A percentile compares a stretch with the other conserved stretches of the same genome.
Evolutionary conservation across 1,140 invertebrate genomes (phyloP).

Genomic region (Magallana ariakensis): DNA sequence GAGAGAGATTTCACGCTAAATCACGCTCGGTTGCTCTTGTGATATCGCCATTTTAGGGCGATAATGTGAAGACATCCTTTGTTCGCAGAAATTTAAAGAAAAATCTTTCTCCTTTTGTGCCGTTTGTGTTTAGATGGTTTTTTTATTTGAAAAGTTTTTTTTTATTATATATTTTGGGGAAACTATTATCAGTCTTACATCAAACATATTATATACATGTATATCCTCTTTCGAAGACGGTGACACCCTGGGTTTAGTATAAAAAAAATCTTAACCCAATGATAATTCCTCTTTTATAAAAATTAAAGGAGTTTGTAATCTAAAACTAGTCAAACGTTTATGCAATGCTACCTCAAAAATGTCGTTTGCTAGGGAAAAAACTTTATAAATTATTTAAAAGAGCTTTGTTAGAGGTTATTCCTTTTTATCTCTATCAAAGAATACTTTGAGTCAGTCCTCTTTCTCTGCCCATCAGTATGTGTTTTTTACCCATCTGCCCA

Average conservation of each 20-base stretch:
- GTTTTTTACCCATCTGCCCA: too few species aligned
- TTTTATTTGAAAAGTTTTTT: background rate
- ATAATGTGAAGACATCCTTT: background rate
- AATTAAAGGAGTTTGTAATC: slow-evolving; percentile 1
- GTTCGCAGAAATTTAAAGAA: background rate
- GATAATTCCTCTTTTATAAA: background rate
- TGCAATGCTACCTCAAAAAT: too few species aligned
- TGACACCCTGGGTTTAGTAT: background rate
- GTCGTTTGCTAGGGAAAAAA: too few species aligned
- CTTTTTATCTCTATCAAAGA: too few species aligned
- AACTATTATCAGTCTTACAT: background rate
- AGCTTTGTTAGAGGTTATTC: too few species aligned
- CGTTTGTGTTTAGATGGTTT: background rate
- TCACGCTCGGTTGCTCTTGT: background rate
- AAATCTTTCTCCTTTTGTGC: background rate
- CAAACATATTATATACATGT: background rate
- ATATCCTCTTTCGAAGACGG: background rate
- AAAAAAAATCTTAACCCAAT: background rate
- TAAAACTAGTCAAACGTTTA: background rate
- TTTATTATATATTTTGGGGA: background rate
- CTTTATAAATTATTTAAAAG: too few species aligned
- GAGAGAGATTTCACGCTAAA: slow-evolving; percentile 11
- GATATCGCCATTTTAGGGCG: background rate
- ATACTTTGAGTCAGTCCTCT: too few species aligned
- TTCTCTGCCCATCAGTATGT: too few species aligned